A percentile compares a stretch with the other conserved stretches of the same genome.
These are phyloP conservation scores for Hipparchia semele DNA, from an alignment of 2,888 invertebrate genomes.

Conservation along the genomic window DNA sequence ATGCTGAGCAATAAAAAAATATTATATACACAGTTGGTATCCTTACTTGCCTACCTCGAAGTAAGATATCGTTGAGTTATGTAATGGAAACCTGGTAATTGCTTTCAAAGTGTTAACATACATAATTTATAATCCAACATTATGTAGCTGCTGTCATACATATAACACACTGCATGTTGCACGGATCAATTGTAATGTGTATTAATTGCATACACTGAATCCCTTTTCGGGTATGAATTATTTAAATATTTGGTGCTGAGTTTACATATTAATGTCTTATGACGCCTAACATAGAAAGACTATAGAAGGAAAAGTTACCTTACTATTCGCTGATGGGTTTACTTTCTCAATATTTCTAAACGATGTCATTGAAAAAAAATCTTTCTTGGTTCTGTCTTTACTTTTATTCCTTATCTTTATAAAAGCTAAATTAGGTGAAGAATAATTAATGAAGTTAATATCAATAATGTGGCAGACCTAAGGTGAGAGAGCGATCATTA, in stretches of 20 bases:
- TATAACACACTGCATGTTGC: conserved; percentile 35
- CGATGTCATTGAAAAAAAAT: too few species aligned
- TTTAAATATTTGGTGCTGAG: conserved; percentile 20
- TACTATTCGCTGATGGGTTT: not conserved
- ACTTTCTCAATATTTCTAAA: too few species aligned
- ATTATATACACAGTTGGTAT: conserved; percentile 34
- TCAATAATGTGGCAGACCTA: too few species aligned
- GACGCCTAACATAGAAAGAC: not conserved
- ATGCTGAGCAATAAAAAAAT: not conserved
- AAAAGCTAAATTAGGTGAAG: too few species aligned
- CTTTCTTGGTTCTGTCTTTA: too few species aligned
- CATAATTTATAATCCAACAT: conserved; percentile 72
- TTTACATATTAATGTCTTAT: conserved; percentile 1
- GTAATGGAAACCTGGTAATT: conserved; percentile 81
- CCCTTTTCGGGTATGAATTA: conserved; percentile 34
- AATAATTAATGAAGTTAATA: too few species aligned
- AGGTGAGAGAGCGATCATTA: too few species aligned
- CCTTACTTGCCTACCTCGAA: conserved; percentile 57
- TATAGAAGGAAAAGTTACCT: not conserved
- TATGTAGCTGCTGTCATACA: conserved; percentile 34
- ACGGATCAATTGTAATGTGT: conserved; percentile 48
- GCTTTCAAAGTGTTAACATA: conserved; percentile 78
- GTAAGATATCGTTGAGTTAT: conserved; percentile 78
- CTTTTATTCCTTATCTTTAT: too few species aligned
- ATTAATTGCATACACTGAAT: conserved; percentile 41